Conservation (phyloP, 2,888 invertebrate species). For the Ornithoptera alexandrae region DNA sequence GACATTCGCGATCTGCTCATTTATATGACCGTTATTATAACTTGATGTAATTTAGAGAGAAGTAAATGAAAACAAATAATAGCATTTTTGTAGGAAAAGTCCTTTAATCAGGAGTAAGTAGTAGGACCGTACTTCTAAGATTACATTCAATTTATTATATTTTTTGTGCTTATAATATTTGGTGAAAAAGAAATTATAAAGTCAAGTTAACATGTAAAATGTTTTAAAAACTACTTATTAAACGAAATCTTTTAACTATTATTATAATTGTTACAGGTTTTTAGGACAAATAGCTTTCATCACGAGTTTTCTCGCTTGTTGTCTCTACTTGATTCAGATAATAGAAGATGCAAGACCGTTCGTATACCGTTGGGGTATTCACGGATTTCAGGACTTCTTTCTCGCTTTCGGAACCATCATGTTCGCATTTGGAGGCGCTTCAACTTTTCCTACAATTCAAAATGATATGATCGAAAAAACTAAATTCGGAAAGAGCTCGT, state of each 20-base stretch:
- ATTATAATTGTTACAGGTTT: conserved; percentile 62
- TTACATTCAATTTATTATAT: too few species aligned
- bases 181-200: too few species aligned
- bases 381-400: conserved; percentile 82
- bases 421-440: conserved; percentile 86
- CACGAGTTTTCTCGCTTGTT: conserved; percentile 81
- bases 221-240: too few species aligned
- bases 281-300: conserved; percentile 82
- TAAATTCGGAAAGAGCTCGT: conserved; percentile 82
- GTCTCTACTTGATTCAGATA: conserved; percentile 82
- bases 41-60: too few species aligned
- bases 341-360: conserved; percentile 74
- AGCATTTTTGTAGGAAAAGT: too few species aligned
- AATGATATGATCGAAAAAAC: conserved; percentile 86
- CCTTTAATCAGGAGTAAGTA: too few species aligned
- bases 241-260: background rate
- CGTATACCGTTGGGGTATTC: conserved; percentile 70
- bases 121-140: too few species aligned
- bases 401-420: conserved; percentile 84
- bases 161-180: too few species aligned
- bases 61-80: too few species aligned
- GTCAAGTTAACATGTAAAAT: too few species aligned
- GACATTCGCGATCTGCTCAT: too few species aligned
- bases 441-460: conserved; percentile 88
- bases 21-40: too few species aligned